phyloP scores from a whole-genome alignment of 2,888 invertebrate species.

The Atrina japonica region DNA sequence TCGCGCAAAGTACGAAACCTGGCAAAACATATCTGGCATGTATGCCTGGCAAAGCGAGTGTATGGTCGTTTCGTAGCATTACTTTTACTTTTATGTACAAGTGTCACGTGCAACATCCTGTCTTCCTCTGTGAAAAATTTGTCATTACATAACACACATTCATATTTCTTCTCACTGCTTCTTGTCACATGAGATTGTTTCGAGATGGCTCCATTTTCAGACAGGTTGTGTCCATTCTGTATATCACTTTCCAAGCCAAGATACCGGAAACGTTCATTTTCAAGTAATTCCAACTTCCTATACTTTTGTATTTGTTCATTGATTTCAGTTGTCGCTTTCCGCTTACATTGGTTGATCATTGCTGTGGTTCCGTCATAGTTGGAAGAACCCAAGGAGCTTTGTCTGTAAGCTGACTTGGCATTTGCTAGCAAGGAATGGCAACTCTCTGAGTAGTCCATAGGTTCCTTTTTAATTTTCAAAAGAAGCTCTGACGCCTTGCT shows the following conservation, averaged over 20 bases:
- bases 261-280: no score
- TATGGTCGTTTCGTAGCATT: slow-evolving; percentile 22
- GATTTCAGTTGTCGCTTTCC: no score
- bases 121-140: slow-evolving; percentile 51
- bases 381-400: no score
- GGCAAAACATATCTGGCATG: slow-evolving; percentile 45
- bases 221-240: background rate
- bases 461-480: slow-evolving; percentile 25
- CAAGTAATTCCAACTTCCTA: no score
- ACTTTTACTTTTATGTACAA: slow-evolving; percentile 35
- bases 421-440: slow-evolving; percentile 18
- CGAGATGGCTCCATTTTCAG: background rate
- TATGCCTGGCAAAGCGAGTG: slow-evolving; percentile 36
- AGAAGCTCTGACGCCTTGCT: background rate
- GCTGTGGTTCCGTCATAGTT: no score
- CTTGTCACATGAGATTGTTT: background rate
- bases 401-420: slow-evolving; percentile 23
- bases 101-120: slow-evolving; percentile 49
- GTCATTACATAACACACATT: slow-evolving; percentile 57
- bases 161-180: background rate
- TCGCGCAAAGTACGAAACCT: slow-evolving; percentile 40
- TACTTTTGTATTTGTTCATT: no score
- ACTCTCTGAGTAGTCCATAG: slow-evolving; percentile 8
- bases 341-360: no score
- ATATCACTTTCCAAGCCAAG: no score